Percentiles rank a stretch among this genome's conserved stretches.
These are phyloP conservation scores for Epicauta chinensis DNA, from an alignment of 1,140 invertebrate genomes.

Conservation along the genomic window DNA sequence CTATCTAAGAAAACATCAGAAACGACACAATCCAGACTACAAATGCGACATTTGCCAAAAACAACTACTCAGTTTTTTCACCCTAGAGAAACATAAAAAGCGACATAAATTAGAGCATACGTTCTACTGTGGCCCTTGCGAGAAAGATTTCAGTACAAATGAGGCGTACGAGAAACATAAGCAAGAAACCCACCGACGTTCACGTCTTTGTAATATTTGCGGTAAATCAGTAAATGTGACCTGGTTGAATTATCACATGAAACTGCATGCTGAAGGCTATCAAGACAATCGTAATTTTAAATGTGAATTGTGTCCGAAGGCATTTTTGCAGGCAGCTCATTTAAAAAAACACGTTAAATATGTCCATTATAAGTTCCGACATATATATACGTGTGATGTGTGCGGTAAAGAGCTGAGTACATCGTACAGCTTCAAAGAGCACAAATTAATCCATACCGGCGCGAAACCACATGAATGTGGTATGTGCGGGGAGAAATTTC, in stretches of 20 bases:
- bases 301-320: constrained; percentile 45
- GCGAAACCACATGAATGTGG: constrained; percentile 38
- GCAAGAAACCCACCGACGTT: no score
- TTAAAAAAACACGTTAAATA: no score
- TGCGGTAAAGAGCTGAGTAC: constrained; percentile 22
- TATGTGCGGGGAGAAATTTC: constrained; percentile 50
- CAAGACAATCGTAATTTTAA: constrained; percentile 41
- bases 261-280: constrained; percentile 21
- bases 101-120: no score
- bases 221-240: constrained; percentile 29
- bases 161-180: no score
- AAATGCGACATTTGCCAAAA: no score
- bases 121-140: no score
- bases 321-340: constrained; percentile 26
- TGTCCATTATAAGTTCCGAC: no score
- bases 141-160: no score
- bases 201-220: constrained; percentile 27
- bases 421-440: constrained; percentile 27
- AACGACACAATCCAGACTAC: constrained; percentile 24
- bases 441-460: constrained; percentile 38
- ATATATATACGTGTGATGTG: constrained; percentile 49
- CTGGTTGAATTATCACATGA: constrained; percentile 27
- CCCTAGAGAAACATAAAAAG: no score
- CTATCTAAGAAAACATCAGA: constrained; percentile 24
- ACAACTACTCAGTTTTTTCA: no score